A percentile compares a stretch with the other conserved stretches of the same genome.
phyloP scores from a whole-genome alignment of 2,113 vertebrate species.

The Pantherophis guttatus region DNA sequence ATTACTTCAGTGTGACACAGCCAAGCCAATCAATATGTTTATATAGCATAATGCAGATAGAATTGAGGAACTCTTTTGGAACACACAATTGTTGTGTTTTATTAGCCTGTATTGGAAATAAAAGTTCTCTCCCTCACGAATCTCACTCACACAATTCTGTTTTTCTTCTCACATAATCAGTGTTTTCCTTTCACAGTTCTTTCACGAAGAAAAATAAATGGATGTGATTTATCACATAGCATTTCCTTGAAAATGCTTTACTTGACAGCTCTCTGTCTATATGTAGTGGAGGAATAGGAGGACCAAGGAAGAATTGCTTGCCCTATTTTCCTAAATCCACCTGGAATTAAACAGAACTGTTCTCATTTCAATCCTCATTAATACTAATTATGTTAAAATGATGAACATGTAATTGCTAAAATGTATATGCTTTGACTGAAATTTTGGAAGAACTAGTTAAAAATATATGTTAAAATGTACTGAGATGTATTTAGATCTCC shows the following conservation, averaged over 20 bases:
- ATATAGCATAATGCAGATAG: neutral
- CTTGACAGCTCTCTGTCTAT: neutral
- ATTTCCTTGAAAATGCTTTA: neutral
- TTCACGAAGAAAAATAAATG: neutral
- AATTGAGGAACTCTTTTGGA: neutral
- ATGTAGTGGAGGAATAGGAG: neutral
- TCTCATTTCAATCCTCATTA: neutral
- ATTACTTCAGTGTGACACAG: slow-evolving; percentile 7
- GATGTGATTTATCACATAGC: neutral
- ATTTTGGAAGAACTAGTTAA: neutral
- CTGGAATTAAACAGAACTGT: neutral
- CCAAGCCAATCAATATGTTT: slow-evolving; percentile 15
- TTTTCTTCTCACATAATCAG: neutral
- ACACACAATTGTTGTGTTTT: neutral
- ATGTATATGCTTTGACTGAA: neutral
- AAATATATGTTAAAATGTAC: neutral
- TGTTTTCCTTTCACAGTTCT: neutral
- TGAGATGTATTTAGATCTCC: neutral
- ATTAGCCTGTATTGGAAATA: neutral
- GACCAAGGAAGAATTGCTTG: neutral
- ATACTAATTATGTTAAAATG: neutral
- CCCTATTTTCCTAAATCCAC: neutral
- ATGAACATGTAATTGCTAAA: neutral
- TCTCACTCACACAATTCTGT: neutral
- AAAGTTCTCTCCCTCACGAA: neutral